Percentiles rank a stretch among this genome's conserved stretches.
Conservation (phyloP, 2,113 vertebrate genomes). For the Aegithalos caudatus region DNA sequence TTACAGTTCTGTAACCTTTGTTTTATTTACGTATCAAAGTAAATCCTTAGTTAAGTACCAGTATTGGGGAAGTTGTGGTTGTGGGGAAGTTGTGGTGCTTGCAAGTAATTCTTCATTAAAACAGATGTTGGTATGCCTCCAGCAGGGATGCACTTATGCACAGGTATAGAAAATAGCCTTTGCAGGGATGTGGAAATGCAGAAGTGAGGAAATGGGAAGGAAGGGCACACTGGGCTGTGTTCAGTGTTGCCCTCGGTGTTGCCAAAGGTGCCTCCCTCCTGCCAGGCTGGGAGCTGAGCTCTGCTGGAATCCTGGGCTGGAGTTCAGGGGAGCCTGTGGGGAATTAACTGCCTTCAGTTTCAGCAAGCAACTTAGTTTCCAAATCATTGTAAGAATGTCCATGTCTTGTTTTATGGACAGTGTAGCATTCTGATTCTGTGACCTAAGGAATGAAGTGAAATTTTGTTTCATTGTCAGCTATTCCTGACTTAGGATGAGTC, state of each 20-base stretch:
- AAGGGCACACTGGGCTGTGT: neutral
- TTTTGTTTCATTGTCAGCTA: neutral
- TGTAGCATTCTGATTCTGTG: neutral
- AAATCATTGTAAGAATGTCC: neutral
- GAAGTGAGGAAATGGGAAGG: neutral
- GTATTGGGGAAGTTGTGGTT: neutral
- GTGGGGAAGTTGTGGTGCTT: neutral
- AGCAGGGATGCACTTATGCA: no score
- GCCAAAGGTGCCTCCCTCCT: fast-evolving
- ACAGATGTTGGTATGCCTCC: fast-evolving
- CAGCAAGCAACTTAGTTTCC: neutral
- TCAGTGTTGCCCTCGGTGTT: neutral
- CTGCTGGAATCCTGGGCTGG: neutral
- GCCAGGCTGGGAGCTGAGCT: neutral
- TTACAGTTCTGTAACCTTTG: neutral
- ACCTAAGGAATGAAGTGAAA: neutral
- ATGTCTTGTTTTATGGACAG: neutral
- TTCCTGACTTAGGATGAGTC: neutral
- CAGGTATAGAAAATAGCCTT: neutral
- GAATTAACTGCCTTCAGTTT: neutral
- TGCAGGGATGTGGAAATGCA: neutral
- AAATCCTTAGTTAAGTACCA: neutral
- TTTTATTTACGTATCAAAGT: neutral
- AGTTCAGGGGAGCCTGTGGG: neutral
- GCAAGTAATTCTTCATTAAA: neutral